Evolutionary conservation across 2,888 invertebrate species (phyloP).

Genomic region (Agriopis leucophaearia): DNA sequence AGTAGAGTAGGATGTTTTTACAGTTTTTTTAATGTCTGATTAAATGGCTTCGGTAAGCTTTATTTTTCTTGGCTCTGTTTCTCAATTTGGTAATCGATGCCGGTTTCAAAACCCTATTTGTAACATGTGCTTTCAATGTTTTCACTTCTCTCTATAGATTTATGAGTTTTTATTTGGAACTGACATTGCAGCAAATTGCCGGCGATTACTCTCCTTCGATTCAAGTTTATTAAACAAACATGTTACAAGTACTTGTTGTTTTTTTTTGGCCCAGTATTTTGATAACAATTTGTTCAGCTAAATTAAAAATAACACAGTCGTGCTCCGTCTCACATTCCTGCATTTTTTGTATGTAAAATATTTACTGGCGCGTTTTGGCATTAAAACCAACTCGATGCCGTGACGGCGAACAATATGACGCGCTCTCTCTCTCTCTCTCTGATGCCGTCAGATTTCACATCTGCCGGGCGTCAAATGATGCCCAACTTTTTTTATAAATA

Average conservation of each 20-base stretch:
- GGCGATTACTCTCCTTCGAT: too few relatives aligned
- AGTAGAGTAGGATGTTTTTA: neutral
- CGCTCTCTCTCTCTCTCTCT: too few relatives aligned
- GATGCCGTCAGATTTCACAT: neutral
- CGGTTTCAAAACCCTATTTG: conserved; percentile 3
- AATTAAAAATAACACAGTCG: too few relatives aligned
- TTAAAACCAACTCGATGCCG: too few relatives aligned
- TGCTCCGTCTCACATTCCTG: too few relatives aligned
- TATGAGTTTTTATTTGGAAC: neutral
- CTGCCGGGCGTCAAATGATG: neutral
- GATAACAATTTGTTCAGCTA: neutral
- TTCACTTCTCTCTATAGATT: conserved; percentile 17
- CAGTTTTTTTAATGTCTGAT: neutral
- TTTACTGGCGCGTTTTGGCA: neutral
- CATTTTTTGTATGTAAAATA: neutral
- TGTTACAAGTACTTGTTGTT: too few relatives aligned
- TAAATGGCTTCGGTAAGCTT: neutral
- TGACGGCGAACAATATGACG: too few relatives aligned
- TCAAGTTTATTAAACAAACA: too few relatives aligned
- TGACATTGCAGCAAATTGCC: too few relatives aligned
- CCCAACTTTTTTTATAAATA: neutral
- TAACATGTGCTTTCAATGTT: neutral
- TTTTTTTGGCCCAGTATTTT: neutral
- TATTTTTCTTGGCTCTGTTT: neutral
- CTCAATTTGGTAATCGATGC: conserved; percentile 14